phyloP scores from a whole-genome alignment of 1,140 invertebrate species.

The Calephelis nemesis region DNA sequence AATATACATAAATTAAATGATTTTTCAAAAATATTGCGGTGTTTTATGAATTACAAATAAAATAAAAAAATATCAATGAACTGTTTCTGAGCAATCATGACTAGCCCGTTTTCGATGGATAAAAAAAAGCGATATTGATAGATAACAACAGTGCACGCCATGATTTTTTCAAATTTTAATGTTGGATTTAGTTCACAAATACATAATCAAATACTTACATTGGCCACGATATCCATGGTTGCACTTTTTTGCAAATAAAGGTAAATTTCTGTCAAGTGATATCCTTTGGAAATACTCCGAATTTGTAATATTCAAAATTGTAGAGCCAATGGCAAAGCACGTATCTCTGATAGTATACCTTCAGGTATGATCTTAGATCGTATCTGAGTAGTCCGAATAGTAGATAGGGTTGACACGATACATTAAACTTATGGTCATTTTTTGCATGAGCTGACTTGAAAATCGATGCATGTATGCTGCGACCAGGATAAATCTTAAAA shows the following conservation, averaged over 20 bases:
- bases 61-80: too few relatives aligned
- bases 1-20: too few relatives aligned
- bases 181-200: background rate
- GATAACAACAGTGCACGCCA: too few relatives aligned
- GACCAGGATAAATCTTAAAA: slow-evolving; percentile 62
- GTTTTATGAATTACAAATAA: too few relatives aligned
- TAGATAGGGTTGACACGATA: slow-evolving; percentile 82
- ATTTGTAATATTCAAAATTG: slow-evolving; percentile 71
- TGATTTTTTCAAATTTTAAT: background rate
- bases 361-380: slow-evolving; percentile 64
- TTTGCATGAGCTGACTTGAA: slow-evolving; percentile 61
- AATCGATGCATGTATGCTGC: slow-evolving; percentile 69
- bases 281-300: slow-evolving; percentile 70
- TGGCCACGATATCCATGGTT: slow-evolving; percentile 79
- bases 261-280: slow-evolving; percentile 51
- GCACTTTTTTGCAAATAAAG: slow-evolving; percentile 29
- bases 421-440: slow-evolving; percentile 79
- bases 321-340: slow-evolving; percentile 68
- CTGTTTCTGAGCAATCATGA: too few relatives aligned
- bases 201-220: slow-evolving; percentile 70
- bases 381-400: slow-evolving; percentile 83
- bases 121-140: too few relatives aligned
- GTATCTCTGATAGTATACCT: slow-evolving; percentile 46
- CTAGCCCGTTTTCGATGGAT: too few relatives aligned
- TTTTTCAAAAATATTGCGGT: too few relatives aligned